Conservation (phyloP, 2,113 vertebrate species). For the Oenanthe melanoleuca region DNA sequence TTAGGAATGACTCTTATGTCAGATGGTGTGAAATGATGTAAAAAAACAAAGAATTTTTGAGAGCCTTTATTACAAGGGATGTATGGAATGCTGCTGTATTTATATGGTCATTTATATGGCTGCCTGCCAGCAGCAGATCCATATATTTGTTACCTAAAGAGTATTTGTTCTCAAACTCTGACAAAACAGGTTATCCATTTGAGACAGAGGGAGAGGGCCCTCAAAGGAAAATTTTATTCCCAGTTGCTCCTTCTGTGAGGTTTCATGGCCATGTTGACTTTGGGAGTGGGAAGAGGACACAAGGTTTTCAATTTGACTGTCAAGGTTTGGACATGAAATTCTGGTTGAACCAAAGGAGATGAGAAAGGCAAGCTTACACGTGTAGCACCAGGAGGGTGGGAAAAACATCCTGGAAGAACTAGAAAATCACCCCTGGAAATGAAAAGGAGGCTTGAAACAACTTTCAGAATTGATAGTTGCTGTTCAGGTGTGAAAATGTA, state of each 20-base stretch:
- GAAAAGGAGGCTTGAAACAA: neutral
- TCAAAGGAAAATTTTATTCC: neutral
- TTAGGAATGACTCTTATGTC: neutral
- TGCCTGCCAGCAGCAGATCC: neutral
- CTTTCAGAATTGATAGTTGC: neutral
- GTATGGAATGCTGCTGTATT: neutral
- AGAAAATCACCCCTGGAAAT: neutral
- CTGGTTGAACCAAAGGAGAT: neutral
- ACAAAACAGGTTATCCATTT: neutral
- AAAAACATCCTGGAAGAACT: neutral
- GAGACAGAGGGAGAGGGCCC: neutral
- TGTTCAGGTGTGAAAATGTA: neutral
- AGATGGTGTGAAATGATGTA: neutral
- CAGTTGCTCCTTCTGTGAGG: neutral
- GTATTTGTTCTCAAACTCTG: neutral
- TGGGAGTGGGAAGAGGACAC: neutral
- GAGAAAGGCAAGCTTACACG: accelerated
- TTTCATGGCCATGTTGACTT: neutral
- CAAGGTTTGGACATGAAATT: neutral
- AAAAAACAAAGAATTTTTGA: neutral
- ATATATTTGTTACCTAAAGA: neutral
- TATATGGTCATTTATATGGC: neutral
- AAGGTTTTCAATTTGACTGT: neutral
- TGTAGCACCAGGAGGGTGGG: neutral
- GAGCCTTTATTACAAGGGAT: neutral